Percentiles rank a stretch among this genome's conserved stretches.
Conservation (phyloP, 1,140 invertebrate species). For the Caerostris darwini region DNA sequence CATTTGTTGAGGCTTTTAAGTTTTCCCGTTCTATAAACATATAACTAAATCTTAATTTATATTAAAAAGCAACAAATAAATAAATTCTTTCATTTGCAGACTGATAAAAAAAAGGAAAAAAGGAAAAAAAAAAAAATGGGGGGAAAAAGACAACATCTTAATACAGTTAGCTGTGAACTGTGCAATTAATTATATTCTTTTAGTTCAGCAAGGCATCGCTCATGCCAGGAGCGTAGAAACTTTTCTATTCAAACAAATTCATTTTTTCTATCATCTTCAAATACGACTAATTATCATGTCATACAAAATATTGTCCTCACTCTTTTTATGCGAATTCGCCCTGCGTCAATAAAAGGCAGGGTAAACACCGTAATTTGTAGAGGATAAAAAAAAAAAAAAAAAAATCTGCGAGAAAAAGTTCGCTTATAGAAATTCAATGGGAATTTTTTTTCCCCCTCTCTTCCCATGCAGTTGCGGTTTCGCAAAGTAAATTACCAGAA, state of each 20-base stretch:
- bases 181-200: conserved; percentile 78
- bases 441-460: conserved; percentile 56
- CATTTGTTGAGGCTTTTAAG: conserved; percentile 71
- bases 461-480: conserved; percentile 28
- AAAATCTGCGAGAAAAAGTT: conserved; percentile 67
- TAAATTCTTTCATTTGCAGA: conserved; percentile 64
- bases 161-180: conserved; percentile 77
- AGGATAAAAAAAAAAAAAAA: conserved; percentile 29
- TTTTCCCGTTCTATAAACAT: conserved; percentile 76
- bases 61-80: conserved; percentile 76
- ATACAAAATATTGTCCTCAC: conserved; percentile 77
- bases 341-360: conserved; percentile 76
- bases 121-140: conserved; percentile 43
- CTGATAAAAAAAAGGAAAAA: too few species aligned
- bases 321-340: conserved; percentile 77
- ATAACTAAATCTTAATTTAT: conserved; percentile 78
- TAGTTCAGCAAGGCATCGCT: conserved; percentile 62
- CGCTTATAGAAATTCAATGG: conserved; percentile 77
- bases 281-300: conserved; percentile 78
- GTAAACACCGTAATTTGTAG: conserved; percentile 78
- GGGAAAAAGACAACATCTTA: conserved; percentile 65
- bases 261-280: conserved; percentile 77
- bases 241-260: conserved; percentile 77
- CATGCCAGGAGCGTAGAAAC: conserved; percentile 65
- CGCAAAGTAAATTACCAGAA: conserved; percentile 77